Evolutionary conservation across 2,888 invertebrate genomes (phyloP).

Genomic region (Ophion ventricosus): DNA sequence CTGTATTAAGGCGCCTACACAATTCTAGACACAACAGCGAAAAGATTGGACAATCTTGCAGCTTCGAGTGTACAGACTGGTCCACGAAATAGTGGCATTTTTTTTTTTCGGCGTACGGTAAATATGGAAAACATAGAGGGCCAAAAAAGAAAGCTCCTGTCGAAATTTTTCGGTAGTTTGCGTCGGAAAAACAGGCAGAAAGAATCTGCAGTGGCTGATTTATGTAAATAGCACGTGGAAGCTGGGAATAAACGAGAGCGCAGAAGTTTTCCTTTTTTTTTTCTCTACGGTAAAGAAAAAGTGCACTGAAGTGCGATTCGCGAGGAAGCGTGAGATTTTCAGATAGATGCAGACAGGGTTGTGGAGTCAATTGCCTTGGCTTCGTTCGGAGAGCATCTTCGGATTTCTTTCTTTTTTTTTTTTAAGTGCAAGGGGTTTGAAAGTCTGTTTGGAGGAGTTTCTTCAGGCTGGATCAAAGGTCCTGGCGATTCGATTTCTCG

Average conservation of each 20-base stretch:
- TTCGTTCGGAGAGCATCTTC: conserved; percentile 18
- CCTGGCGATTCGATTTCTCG: conserved; percentile 20
- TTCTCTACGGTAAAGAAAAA: neutral
- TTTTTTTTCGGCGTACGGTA: neutral
- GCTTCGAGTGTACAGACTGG: neutral
- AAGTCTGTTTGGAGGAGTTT: conserved; percentile 25
- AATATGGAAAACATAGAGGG: neutral
- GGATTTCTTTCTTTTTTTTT: neutral
- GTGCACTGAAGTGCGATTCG: neutral
- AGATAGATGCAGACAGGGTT: conserved; percentile 12
- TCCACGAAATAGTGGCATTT: neutral
- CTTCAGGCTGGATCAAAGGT: conserved; percentile 5
- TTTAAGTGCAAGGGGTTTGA: neutral
- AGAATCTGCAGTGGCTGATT: conserved; percentile 53
- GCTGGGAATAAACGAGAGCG: conserved; percentile 50
- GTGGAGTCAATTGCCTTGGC: neutral
- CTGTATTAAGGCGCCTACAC: too few relatives aligned
- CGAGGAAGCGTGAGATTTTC: neutral
- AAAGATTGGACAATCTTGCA: too few relatives aligned
- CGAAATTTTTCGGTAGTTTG: neutral
- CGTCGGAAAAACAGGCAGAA: conserved; percentile 26
- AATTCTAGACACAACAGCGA: too few relatives aligned
- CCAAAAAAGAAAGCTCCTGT: neutral
- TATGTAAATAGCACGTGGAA: conserved; percentile 54
- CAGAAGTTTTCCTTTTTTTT: conserved; percentile 11